Percentiles rank a stretch among this genome's conserved stretches.
Conservation (phyloP, 2,888 invertebrate species). For the Monopis laevigella region DNA sequence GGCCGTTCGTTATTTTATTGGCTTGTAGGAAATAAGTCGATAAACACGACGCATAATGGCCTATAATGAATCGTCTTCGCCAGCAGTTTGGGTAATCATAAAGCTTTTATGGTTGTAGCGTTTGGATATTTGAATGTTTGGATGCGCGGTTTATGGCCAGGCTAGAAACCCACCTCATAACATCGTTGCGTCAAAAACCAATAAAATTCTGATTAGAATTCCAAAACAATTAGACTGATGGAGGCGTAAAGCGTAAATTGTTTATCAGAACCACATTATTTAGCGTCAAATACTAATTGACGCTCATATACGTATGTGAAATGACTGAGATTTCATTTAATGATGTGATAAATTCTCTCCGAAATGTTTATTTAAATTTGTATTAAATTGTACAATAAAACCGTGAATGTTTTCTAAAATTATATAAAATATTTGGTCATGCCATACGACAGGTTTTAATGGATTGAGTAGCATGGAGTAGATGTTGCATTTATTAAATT, state of each 20-base stretch:
- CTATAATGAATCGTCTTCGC: constrained; percentile 63
- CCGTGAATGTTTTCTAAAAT: too few species aligned
- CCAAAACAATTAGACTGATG: constrained; percentile 4
- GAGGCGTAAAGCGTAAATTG: constrained; percentile 8
- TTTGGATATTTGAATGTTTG: constrained; percentile 30
- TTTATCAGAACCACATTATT: too few species aligned
- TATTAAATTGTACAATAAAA: too few species aligned
- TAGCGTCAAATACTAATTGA: too few species aligned
- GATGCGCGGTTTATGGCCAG: constrained; percentile 39
- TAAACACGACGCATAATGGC: constrained; percentile 66
- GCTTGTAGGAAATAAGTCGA: constrained; percentile 64
- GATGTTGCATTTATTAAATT: too few species aligned
- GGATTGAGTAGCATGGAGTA: too few species aligned
- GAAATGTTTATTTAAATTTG: too few species aligned
- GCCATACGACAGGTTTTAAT: too few species aligned
- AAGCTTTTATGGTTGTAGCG: constrained; percentile 60
- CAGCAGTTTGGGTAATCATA: constrained; percentile 63
- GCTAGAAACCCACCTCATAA: constrained; percentile 20
- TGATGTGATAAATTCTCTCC: too few species aligned
- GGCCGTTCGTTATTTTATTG: constrained; percentile 68
- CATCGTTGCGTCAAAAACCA: constrained; percentile 34
- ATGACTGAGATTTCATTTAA: too few species aligned
- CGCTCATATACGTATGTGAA: too few species aligned
- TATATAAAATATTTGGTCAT: too few species aligned
- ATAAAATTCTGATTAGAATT: constrained; percentile 22